Evolutionary conservation across 2,888 invertebrate genomes (phyloP).

Genomic region (Euclidia mi): DNA sequence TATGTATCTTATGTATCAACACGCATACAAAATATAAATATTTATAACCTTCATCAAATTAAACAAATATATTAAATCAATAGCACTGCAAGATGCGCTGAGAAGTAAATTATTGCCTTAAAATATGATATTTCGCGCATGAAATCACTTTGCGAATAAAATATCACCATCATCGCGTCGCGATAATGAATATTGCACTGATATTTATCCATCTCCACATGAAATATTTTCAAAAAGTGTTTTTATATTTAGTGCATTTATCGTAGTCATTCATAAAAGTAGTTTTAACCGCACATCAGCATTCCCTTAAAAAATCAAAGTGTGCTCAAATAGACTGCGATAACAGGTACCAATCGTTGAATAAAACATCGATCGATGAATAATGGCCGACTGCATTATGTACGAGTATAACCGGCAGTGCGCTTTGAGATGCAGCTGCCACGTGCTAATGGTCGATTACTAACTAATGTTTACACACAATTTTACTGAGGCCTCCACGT

Average conservation of each 20-base stretch:
- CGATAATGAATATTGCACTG: slow-evolving; percentile 2
- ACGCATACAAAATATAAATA: no score
- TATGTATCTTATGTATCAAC: no score
- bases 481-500: slow-evolving; percentile 30
- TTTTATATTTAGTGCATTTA: slow-evolving; percentile 1
- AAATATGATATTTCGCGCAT: slow-evolving; percentile 4
- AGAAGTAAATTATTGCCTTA: neutral
- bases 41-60: no score
- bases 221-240: neutral
- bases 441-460: slow-evolving; percentile 48
- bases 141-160: slow-evolving; percentile 7
- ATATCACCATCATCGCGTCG: slow-evolving; percentile 1
- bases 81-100: neutral
- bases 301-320: slow-evolving; percentile 42
- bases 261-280: neutral
- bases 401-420: slow-evolving; percentile 60
- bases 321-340: slow-evolving; percentile 43
- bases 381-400: slow-evolving; percentile 67
- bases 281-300: slow-evolving; percentile 15
- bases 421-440: slow-evolving; percentile 36
- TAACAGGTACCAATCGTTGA: slow-evolving; percentile 56
- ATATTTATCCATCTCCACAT: neutral
- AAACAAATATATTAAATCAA: neutral
- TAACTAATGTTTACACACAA: slow-evolving; percentile 45
- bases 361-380: slow-evolving; percentile 64